Evolutionary conservation across 2,113 vertebrate genomes (phyloP).

Genomic region (Phoxinus phoxinus): DNA sequence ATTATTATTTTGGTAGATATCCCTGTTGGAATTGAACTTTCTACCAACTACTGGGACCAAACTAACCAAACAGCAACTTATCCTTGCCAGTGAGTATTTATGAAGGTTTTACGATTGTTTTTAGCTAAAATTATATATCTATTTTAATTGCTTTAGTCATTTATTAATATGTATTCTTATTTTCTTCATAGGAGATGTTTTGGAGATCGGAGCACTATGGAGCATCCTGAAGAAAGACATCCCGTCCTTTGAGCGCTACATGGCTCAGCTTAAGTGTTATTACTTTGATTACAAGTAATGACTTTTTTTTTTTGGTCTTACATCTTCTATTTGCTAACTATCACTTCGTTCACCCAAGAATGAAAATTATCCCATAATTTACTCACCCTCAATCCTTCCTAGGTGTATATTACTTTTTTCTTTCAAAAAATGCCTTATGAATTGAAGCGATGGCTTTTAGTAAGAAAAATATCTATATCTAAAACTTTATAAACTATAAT

Average conservation of each 20-base stretch:
- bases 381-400: too few relatives aligned
- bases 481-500: too few relatives aligned
- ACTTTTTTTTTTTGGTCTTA: background rate
- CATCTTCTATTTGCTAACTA: background rate
- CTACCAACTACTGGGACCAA: constrained; percentile 85
- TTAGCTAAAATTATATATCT: background rate
- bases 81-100: constrained; percentile 86
- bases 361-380: background rate
- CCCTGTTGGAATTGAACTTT: constrained; percentile 90
- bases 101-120: background rate
- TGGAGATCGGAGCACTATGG: constrained; percentile 94
- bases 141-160: background rate
- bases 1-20: constrained; percentile 72
- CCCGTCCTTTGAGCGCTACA: constrained; percentile 92
- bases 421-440: too few relatives aligned
- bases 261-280: constrained; percentile 96
- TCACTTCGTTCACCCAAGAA: background rate
- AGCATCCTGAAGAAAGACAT: constrained; percentile 94
- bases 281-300: constrained; percentile 96
- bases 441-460: too few relatives aligned
- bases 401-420: too few relatives aligned
- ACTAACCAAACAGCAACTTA: constrained; percentile 90
- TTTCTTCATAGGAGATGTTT: constrained; percentile 83
- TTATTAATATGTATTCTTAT: background rate
- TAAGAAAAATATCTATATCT: too few relatives aligned